phyloP scores from a whole-genome alignment of 2,113 vertebrate species.

The Podilymbus podiceps region DNA sequence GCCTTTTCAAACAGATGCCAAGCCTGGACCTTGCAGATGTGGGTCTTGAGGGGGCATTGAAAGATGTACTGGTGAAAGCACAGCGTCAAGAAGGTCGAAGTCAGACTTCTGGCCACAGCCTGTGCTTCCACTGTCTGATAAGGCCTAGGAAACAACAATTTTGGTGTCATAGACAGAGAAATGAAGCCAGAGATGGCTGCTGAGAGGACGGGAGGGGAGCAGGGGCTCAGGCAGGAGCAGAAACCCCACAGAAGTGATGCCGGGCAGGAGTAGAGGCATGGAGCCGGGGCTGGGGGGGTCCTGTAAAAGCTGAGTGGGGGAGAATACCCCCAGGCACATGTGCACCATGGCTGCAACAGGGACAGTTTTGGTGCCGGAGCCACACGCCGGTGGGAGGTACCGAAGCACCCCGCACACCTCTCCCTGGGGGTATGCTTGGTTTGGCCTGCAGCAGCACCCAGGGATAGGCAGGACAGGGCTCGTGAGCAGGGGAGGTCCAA shows the following conservation, averaged over 20 bases:
- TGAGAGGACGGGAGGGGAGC: neutral
- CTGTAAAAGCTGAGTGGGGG: fast-evolving
- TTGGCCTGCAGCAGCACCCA: neutral
- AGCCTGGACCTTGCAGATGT: neutral
- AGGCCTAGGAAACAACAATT: neutral
- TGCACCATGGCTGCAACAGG: neutral
- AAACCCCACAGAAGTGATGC: neutral
- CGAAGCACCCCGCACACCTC: neutral
- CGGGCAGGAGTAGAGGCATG: fast-evolving
- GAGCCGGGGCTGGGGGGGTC: neutral
- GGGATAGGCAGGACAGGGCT: neutral
- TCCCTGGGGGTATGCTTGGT: fast-evolving
- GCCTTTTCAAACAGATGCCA: neutral
- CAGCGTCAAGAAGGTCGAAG: fast-evolving
- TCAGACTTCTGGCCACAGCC: neutral
- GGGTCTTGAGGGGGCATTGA: neutral
- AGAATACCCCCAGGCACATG: neutral
- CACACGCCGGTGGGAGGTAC: neutral
- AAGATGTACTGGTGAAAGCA: neutral
- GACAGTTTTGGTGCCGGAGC: no score
- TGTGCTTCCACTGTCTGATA: neutral
- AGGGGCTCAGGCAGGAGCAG: neutral
- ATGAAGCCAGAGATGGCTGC: neutral
- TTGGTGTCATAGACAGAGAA: neutral
- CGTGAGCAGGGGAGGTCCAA: fast-evolving